These are phyloP conservation scores for Oreochromis grahami DNA, from an alignment of 2,797 vertebrate genomes.

Conservation along the genomic window DNA sequence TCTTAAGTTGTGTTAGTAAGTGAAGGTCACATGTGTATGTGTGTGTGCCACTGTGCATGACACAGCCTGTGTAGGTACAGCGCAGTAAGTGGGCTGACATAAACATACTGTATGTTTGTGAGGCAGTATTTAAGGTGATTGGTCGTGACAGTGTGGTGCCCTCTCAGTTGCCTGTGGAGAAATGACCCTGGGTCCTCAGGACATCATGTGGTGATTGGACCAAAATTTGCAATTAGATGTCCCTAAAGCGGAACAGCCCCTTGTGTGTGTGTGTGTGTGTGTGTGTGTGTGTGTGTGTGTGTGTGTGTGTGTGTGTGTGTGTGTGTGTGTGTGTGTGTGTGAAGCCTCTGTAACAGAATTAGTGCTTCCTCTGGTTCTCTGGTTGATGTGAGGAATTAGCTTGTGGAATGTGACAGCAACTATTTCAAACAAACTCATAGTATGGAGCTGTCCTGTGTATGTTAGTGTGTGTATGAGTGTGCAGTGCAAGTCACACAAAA, in stretches of 20 bases:
- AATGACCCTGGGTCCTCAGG: conserved; percentile 19
- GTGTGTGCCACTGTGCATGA: background rate
- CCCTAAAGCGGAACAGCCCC: conserved; percentile 26
- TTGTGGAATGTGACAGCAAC: conserved; percentile 67
- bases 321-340: background rate
- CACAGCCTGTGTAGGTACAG: background rate
- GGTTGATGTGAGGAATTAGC: conserved; percentile 42
- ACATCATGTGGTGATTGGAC: conserved; percentile 7
- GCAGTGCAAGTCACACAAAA: background rate
- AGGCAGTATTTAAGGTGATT: conserved; percentile 16
- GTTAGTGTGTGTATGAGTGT: background rate
- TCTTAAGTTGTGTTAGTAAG: background rate
- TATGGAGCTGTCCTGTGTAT: background rate
- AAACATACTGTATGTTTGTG: background rate
- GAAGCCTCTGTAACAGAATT: conserved; percentile 13
- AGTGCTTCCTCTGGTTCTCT: conserved; percentile 34
- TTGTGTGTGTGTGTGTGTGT: background rate
- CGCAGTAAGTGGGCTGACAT: background rate
- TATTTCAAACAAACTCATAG: conserved; percentile 38
- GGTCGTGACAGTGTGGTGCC: conserved; percentile 20
- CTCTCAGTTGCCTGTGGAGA: conserved; percentile 41
- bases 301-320: background rate
- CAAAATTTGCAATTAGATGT: conserved; percentile 48
- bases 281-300: background rate
- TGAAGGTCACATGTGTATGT: background rate